phyloP scores from a whole-genome alignment of 2,113 vertebrate genomes.

The Agapornis roseicollis region DNA sequence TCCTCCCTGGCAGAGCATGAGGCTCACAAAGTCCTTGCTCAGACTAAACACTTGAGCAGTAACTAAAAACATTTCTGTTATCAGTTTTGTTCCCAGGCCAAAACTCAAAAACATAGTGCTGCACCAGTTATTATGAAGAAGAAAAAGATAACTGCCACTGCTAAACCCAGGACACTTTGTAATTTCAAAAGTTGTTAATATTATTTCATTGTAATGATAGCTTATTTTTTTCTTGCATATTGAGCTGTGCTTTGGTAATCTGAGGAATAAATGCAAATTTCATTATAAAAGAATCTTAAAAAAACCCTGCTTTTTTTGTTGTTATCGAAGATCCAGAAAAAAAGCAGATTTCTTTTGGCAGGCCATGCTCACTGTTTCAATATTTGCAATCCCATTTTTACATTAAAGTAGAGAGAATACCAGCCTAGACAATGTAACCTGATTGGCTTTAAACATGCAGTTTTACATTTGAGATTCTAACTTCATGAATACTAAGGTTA shows the following conservation, averaged over 20 bases:
- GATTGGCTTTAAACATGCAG: neutral
- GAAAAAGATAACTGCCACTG: too few relatives aligned
- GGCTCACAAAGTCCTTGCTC: too few relatives aligned
- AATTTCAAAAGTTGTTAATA: neutral
- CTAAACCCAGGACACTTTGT: too few relatives aligned
- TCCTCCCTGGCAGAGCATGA: too few relatives aligned
- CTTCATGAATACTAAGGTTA: neutral
- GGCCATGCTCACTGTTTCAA: neutral
- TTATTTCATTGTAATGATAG: neutral
- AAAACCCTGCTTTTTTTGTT: fast-evolving
- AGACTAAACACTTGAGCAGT: too few relatives aligned
- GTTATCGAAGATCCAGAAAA: neutral
- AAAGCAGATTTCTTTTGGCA: neutral
- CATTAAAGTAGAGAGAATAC: neutral
- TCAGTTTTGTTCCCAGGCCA: too few relatives aligned
- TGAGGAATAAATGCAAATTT: neutral
- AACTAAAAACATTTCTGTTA: too few relatives aligned
- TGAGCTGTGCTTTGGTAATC: neutral
- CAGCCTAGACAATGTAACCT: neutral
- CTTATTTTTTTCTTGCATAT: neutral
- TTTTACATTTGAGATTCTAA: neutral
- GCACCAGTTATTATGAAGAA: too few relatives aligned
- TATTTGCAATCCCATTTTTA: neutral
- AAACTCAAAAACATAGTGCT: too few relatives aligned
- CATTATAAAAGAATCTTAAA: neutral